Conservation (phyloP, 2,113 vertebrate genomes). For the Syrmaticus mikado region DNA sequence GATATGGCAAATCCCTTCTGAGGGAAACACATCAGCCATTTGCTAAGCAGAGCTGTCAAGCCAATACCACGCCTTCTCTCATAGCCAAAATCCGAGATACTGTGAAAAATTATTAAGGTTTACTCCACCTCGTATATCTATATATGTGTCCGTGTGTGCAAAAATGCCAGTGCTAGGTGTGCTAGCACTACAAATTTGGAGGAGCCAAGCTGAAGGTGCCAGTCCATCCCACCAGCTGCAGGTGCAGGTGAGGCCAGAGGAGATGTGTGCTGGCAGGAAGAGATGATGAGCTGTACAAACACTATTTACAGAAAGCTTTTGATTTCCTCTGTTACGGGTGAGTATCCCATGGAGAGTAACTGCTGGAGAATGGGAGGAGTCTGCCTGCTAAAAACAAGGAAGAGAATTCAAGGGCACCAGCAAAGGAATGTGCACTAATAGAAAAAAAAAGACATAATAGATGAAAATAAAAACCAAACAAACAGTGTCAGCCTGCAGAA, state of each 20-base stretch:
- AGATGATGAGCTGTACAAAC: background rate
- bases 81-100: background rate
- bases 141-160: background rate
- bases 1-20: background rate
- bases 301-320: background rate
- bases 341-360: background rate
- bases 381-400: background rate
- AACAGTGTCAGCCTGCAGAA: background rate
- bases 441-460: background rate
- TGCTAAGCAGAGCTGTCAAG: background rate
- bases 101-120: background rate
- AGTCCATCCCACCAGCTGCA: accelerated
- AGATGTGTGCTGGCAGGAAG: background rate
- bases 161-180: accelerated
- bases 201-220: background rate
- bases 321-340: background rate
- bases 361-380: background rate
- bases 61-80: background rate
- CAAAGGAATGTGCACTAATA: background rate
- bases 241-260: background rate
- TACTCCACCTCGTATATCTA: too few species aligned
- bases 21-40: background rate
- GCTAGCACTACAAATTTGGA: background rate
- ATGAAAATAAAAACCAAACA: background rate
- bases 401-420: background rate